Evolutionary conservation across 2,888 invertebrate genomes (phyloP).

Genomic region (Prenolepis imparis): DNA sequence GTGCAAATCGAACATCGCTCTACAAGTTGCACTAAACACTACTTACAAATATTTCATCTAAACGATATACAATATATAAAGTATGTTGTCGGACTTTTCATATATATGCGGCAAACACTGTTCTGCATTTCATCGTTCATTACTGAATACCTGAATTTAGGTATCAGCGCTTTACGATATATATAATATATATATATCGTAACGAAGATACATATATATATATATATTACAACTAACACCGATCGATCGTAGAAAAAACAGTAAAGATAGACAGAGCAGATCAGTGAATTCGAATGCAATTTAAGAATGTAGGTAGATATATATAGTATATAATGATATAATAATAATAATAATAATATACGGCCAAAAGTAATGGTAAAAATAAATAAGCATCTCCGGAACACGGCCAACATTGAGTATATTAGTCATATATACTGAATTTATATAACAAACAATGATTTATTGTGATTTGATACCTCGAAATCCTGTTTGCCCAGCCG

Average conservation of each 20-base stretch:
- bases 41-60: slow-evolving; percentile 74
- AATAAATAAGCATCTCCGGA: slow-evolving; percentile 84
- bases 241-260: slow-evolving; percentile 83
- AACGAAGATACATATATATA: slow-evolving; percentile 58
- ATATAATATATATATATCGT: slow-evolving; percentile 44
- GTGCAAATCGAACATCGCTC: slow-evolving; percentile 76
- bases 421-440: slow-evolving; percentile 79
- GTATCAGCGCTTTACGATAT: slow-evolving; percentile 64
- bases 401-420: slow-evolving; percentile 84
- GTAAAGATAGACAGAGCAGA: slow-evolving; percentile 83
- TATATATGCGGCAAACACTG: slow-evolving; percentile 69
- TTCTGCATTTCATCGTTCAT: slow-evolving; percentile 68
- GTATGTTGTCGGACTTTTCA: slow-evolving; percentile 58
- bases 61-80: slow-evolving; percentile 60
- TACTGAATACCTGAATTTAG: slow-evolving; percentile 68
- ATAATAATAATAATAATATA: slow-evolving; percentile 63
- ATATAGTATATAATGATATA: slow-evolving; percentile 66
- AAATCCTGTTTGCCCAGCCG: slow-evolving; percentile 93
- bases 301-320: slow-evolving; percentile 73
- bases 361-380: slow-evolving; percentile 76
- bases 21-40: slow-evolving; percentile 77
- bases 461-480: slow-evolving; percentile 90
- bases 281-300: slow-evolving; percentile 82
- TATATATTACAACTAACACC: slow-evolving; percentile 83
- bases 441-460: slow-evolving; percentile 84